Base-by-base conservation (phyloP, 2,888 invertebrate genomes). In the Trichacis sp. region DNA sequence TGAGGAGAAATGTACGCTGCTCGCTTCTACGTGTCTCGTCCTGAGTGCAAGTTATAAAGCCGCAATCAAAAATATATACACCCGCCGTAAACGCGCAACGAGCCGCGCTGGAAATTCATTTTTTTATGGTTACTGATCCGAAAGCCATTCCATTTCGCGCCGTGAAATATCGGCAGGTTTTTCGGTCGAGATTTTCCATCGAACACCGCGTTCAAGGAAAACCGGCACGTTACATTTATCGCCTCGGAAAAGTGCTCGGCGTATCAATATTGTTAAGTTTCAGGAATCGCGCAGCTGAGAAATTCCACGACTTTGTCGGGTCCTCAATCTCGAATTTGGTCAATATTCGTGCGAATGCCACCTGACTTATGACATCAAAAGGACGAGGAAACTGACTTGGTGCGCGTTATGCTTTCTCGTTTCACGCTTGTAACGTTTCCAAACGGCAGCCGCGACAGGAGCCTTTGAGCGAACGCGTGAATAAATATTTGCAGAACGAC, bases 291-390 rank as follows among this genome's bases (percentile, higher is more conserved):
- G 24, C 24, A 24, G 24, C 24, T 8, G 24, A 60, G 60, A 65
- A 60, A 52, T 56, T 56, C 64, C 52, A 53, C 60, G 60, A 56
- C 52, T 60, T 60, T 65, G 60, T 60, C 64, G 60, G 56, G 29
- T 46, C 56, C 60, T 56, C 60, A 65, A 65, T 65, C 56, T 65
- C 60, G 60, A 56, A 56, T 51, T 59, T 65, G 60, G 52, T 65
- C 60, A 65, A 56, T 65, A 65, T 65, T 65, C 64, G 56, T 60
- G 64, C 60, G 56, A 65, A 65, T 65, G 60, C 51, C 17, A 56
- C 40, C 51, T 61, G 65, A 65, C 64, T 65, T 65, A 65, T 60
- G 65, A 60, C 61, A 53, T 56, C 57, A 65, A 61, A 61, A 60
- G 57, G 65, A 65, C 57, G 61, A 48, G 38, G 52, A n/a, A 51